These are phyloP conservation scores for Sebastes minor DNA, from an alignment of 2,797 vertebrate species.

Conservation along the genomic window DNA sequence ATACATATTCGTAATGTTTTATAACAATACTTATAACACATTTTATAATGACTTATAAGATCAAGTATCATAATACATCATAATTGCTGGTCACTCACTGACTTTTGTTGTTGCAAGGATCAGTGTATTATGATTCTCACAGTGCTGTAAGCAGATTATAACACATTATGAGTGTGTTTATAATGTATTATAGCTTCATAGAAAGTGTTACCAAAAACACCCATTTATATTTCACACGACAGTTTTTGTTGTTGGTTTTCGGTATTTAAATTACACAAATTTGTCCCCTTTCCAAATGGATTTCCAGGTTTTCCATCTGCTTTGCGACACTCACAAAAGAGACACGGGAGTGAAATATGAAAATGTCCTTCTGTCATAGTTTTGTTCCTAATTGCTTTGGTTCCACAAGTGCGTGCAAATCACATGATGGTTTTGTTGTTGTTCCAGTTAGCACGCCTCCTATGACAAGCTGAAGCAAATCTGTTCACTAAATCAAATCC, in stretches of 20 bases:
- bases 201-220: background rate
- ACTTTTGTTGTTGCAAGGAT: background rate
- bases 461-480: background rate
- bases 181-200: background rate
- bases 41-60: background rate
- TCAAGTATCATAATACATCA: background rate
- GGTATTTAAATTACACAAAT: background rate
- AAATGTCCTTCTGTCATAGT: conserved; percentile 7
- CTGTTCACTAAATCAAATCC: conserved; percentile 10
- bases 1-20: background rate
- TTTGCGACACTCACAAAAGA: background rate
- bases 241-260: background rate
- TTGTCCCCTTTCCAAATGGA: background rate
- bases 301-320: conserved; percentile 7
- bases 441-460: background rate
- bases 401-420: conserved; percentile 11
- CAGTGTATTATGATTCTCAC: background rate
- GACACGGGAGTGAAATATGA: background rate
- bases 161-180: background rate
- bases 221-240: background rate
- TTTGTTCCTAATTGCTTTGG: background rate
- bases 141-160: background rate
- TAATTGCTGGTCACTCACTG: background rate
- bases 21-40: background rate
- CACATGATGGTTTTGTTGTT: background rate